phyloP scores from a whole-genome alignment of 2,888 invertebrate genomes.

The Blomia tropicalis region DNA sequence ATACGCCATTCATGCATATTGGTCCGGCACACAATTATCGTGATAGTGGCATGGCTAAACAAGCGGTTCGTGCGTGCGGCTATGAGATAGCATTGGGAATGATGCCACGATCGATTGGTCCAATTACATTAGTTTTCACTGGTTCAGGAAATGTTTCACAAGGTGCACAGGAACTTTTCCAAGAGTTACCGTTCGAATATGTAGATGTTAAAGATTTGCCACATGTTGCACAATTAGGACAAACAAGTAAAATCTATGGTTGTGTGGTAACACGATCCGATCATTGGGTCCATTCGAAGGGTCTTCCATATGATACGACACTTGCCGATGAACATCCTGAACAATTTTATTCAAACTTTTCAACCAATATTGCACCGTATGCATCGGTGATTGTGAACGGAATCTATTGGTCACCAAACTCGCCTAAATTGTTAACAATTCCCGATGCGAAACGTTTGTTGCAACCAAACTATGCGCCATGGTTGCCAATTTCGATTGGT shows the following conservation, averaged over 20 bases:
- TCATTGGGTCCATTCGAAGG: constrained; percentile 78
- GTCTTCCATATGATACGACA: constrained; percentile 68
- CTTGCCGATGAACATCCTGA: constrained; percentile 87
- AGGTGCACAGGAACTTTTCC: constrained; percentile 56
- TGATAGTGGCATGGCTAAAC: constrained; percentile 89
- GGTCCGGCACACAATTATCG: constrained; percentile 97
- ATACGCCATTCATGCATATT: constrained; percentile 98
- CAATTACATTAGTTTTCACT: constrained; percentile 90
- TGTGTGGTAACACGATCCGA: constrained; percentile 86
- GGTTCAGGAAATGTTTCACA: constrained; percentile 95
- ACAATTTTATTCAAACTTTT: constrained; percentile 83
- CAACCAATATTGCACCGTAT: constrained; percentile 80
- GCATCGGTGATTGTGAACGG: constrained; percentile 93
- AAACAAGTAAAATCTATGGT: constrained; percentile 85
- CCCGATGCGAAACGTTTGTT: constrained; percentile 92
- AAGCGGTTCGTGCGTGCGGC: constrained; percentile 94
- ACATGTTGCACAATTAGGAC: constrained; percentile 90
- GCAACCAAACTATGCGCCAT: constrained; percentile 64
- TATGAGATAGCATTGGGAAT: constrained; percentile 88
- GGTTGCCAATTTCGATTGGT: constrained; percentile 67
- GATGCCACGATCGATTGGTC: constrained; percentile 95
- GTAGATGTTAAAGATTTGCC: constrained; percentile 84
- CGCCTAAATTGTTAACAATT: constrained; percentile 85
- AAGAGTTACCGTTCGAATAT: constrained; percentile 91
- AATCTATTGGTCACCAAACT: constrained; percentile 95